Conservation (phyloP, 2,113 vertebrate species). For the Rousettus leschenaultii region DNA sequence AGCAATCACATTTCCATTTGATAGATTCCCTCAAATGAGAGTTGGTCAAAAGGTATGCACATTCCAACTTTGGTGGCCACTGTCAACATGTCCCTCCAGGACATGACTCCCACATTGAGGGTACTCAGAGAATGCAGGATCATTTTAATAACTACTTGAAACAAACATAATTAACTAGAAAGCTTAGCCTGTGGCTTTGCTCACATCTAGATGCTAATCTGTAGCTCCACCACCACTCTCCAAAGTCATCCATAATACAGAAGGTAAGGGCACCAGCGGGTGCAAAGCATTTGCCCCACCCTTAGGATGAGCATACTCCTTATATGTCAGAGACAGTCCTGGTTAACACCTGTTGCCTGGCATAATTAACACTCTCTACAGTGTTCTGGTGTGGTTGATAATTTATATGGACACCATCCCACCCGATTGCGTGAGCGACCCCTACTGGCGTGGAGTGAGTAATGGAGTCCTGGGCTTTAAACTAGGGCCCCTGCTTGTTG, state of each 20-base stretch:
- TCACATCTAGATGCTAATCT: not conserved
- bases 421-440: rapidly evolving
- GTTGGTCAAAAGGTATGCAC: not conserved
- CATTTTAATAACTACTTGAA: not conserved
- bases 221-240: not conserved
- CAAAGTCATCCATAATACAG: not conserved
- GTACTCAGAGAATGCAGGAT: not conserved
- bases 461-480: not conserved
- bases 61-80: not conserved
- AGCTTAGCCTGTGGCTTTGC: not conserved
- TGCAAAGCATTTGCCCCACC: not conserved
- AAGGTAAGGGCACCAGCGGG: not conserved
- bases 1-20: not conserved
- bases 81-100: not conserved
- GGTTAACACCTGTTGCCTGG: not conserved
- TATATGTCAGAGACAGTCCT: not conserved
- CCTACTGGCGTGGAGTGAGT: not conserved
- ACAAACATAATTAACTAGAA: not conserved
- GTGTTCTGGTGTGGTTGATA: not conserved
- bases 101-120: not conserved
- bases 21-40: not conserved
- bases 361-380: not conserved
- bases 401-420: too few relatives aligned
- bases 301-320: not conserved
- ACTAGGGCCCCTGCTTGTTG: not conserved